Base-by-base conservation (phyloP, 1,140 invertebrate genomes). In the Atopsyche davidsoni region DNA sequence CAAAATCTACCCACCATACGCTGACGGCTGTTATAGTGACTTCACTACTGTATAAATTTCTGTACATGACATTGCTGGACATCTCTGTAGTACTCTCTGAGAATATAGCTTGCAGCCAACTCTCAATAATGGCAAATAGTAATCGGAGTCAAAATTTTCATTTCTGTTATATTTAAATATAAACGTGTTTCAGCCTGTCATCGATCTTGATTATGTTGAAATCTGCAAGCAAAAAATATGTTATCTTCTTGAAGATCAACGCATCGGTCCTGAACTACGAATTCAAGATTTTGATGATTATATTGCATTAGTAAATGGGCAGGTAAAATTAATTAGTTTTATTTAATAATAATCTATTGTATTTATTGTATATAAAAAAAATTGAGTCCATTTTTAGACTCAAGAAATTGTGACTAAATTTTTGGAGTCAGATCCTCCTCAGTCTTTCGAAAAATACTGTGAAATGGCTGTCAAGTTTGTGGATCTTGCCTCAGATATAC, bases 261-360 rank as follows among this genome's bases (percentile, higher is more conserved):
- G 79, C 57, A 82, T 83, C 51, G 81, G 79, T 1, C 80, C 86
- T 2, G 82, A 87, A 61, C 58, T 80, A 10, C 71, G 83, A 35
- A 64, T 88, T 25, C 78, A 82, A 62, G 83, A 88, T 64, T 90
- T 90, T 64, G 87, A 92, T 63, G 81, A 86, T 56, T 92, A 91
- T 60, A 76, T 85, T 32, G 81, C 79, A 62, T 70, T 95, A 1
- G 83, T 94, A 24, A 87, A 87, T 60, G 83, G 83, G 49, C 75
- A 83, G 53, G 85, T 76, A 62, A 60, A 1, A 31, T 43, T 31
- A 19, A 32, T 50, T 4, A 25, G 25, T 41, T 24, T 7, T 13
- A 18, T 31, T 41, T 34, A 28, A 32, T 31, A 41, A 9, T 21
- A 48, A 41, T 35, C 14, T 18, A 35, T 25, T 11, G 41, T 47